Conservation (phyloP, 2,113 vertebrate species). For the Rattus norvegicus region GRCr8 NC_086034.1:53197001-53197500, state of each 20-base stretch:
- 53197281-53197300: not conserved
- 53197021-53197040: rapidly evolving
- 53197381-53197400: not conserved
- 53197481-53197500: not conserved
- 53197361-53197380: not conserved
- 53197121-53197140: not conserved
- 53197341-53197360: not conserved
- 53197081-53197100: not conserved
- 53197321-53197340: not conserved
- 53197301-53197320: not conserved
- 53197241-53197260: slow-evolving; percentile 30
- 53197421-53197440: slow-evolving; percentile 16
- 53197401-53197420: slow-evolving; percentile 7
- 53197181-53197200: not conserved
- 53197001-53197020: not conserved
- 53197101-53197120: not conserved
- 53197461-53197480: not conserved
- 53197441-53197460: not conserved
- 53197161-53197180: slow-evolving; percentile 24
- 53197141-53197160: slow-evolving; percentile 37
- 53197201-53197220: slow-evolving; percentile 35
- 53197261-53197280: not conserved
- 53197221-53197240: not conserved
- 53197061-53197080: not conserved
- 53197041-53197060: no score